Evolutionary conservation across 2,888 invertebrate species (phyloP), one percentile per base, ranked within the genome.

Genomic region (Corbicula japonica): DNA sequence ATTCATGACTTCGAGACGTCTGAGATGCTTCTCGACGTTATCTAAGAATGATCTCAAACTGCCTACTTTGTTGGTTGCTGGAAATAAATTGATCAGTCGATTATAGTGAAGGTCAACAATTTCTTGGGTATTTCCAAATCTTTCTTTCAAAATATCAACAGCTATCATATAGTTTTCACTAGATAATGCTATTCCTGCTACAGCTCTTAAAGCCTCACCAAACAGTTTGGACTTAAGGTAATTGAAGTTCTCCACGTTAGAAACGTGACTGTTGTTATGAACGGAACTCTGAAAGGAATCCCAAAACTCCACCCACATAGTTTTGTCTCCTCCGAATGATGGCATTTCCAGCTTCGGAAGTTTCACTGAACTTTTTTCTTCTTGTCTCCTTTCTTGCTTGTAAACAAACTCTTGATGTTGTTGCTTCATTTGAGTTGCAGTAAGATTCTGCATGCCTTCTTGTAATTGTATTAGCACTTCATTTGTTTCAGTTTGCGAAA

Each of bases 121-220:
- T 44, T 44, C 46, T 30, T 62, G 62, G 15, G 41, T n/a, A 46
- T 62, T 46, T 46, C 62, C 62, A 62, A 62, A 62, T 23, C 41
- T n/a, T 26, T 62, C 46, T 28, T 62, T 62, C 41, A 62, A 21
- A 6, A 62, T 6, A 46, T 23, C 30, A 10, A 44, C 23, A 28
- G 46, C 46, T 26, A 32, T 26, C 8, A 26, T 26, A 62, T 62
- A 62, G n/a, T 62, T 62, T 15, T 62, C 62, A 62, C 21, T 46
- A 18, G 32, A n/a, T 28, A 62, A 18, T 5, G 34, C 23, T 23
- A 23, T 12, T 6, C 50, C 50, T 4, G 15, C 23, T 50, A 23
- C 15, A 8, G 26, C 23, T 26, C 50, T 50, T 50, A 8, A 26
- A 4, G 26, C 50, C 23, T 50, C 10, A 50, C 50, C 8, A 18